Conservation (phyloP, 2,888 invertebrate genomes). For the Perithous albicinctus region DNA sequence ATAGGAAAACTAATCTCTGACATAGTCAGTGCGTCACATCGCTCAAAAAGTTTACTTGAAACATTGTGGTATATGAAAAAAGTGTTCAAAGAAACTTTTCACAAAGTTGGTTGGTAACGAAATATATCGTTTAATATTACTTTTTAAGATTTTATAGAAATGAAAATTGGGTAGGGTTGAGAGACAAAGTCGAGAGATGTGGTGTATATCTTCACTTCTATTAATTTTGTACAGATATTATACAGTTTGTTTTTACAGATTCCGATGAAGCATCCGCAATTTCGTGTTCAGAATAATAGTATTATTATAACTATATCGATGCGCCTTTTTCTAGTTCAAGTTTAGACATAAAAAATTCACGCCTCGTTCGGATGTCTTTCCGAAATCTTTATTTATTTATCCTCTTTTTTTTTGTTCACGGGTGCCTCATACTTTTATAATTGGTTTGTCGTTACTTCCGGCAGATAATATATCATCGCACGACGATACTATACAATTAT, state of each 20-base stretch:
- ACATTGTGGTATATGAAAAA: too few species aligned
- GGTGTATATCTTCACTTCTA: constrained; percentile 75
- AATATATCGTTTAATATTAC: too few species aligned
- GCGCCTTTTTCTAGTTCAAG: constrained; percentile 69
- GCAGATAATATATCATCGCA: constrained; percentile 41
- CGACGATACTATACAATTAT: constrained; percentile 3
- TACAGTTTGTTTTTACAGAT: constrained; percentile 77
- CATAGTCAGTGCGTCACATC: too few species aligned
- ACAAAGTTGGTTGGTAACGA: too few species aligned
- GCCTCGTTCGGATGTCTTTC: constrained; percentile 42
- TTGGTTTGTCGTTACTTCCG: constrained; percentile 49
- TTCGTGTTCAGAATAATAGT: constrained; percentile 74
- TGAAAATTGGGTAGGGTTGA: constrained; percentile 1
- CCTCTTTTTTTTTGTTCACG: constrained; percentile 30
- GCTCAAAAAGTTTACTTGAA: too few species aligned
- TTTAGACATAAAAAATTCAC: constrained; percentile 58
- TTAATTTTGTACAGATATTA: constrained; percentile 79
- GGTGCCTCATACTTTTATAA: constrained; percentile 50
- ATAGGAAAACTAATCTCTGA: too few species aligned
- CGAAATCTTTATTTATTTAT: constrained; percentile 29
- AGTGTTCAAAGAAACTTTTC: too few species aligned
- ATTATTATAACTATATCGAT: constrained; percentile 72
- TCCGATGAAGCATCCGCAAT: constrained; percentile 76
- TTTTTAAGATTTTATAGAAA: too few species aligned
- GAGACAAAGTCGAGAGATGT: constrained; percentile 26